These are phyloP conservation scores for Clarias pachynema DNA, from an alignment of 2,797 vertebrate genomes.

Conservation along the genomic window DNA sequence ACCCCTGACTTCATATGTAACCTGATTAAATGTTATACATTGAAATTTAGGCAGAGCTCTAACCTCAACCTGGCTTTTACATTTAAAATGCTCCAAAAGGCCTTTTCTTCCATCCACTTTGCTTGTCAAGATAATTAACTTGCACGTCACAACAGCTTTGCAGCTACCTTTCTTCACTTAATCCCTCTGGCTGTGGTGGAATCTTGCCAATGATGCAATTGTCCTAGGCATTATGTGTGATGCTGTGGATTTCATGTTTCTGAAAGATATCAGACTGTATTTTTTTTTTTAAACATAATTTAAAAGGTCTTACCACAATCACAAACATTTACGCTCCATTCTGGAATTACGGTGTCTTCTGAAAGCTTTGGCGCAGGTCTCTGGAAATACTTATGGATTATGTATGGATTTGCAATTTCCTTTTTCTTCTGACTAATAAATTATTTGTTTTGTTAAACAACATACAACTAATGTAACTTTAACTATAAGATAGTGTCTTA, in stretches of 20 bases:
- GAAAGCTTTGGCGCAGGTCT: not conserved
- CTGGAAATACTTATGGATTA: not conserved
- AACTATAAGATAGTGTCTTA: not conserved
- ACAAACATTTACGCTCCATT: not conserved
- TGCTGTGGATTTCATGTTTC: not conserved
- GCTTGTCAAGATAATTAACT: constrained; percentile 27
- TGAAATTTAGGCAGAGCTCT: constrained; percentile 1
- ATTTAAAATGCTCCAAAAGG: constrained; percentile 8
- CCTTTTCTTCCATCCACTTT: constrained; percentile 26
- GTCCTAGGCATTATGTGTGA: not conserved
- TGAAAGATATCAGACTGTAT: not conserved
- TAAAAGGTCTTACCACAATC: not conserved
- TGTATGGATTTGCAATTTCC: constrained; percentile 2
- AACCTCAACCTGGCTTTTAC: constrained; percentile 21
- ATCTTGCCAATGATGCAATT: not conserved
- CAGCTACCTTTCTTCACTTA: constrained; percentile 13
- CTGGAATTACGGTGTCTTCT: not conserved
- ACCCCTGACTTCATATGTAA: constrained; percentile 25
- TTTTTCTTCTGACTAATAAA: not conserved
- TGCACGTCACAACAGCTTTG: constrained; percentile 25
- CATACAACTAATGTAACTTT: not conserved
- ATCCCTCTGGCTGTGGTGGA: constrained; percentile 17
- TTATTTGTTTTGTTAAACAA: not conserved
- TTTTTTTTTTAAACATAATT: not conserved
- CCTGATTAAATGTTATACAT: constrained; percentile 39